Conservation (phyloP, 2,888 invertebrate genomes). For the Dichetophora obliterata region DNA sequence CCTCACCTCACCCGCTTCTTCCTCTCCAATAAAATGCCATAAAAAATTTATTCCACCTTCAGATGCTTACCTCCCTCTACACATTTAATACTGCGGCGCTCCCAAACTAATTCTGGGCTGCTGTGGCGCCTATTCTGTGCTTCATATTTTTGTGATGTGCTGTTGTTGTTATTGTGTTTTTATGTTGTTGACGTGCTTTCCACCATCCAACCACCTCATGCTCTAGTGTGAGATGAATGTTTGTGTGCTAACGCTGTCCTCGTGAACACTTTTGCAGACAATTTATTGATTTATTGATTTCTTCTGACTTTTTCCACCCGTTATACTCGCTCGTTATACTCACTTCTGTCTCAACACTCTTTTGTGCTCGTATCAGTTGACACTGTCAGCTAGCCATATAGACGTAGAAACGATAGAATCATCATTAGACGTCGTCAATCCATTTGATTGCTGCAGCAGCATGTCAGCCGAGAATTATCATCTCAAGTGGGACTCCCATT, state of each 20-base stretch:
- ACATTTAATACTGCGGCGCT: neutral
- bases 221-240: slow-evolving; percentile 6
- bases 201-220: neutral
- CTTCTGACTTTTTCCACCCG: slow-evolving; percentile 32
- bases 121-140: neutral
- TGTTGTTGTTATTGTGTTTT: slow-evolving; percentile 1
- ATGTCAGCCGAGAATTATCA: slow-evolving; percentile 83
- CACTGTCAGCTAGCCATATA: too few relatives aligned
- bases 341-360: neutral
- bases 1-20: neutral
- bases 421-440: neutral
- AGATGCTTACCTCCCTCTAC: neutral
- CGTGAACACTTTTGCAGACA: slow-evolving; percentile 38
- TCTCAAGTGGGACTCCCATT: slow-evolving; percentile 90
- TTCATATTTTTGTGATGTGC: neutral
- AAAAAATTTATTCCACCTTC: neutral
- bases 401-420: too few relatives aligned
- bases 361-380: too few relatives aligned
- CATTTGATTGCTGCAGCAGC: slow-evolving; percentile 25
- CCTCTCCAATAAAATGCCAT: neutral
- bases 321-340: neutral
- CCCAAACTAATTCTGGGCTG: neutral
- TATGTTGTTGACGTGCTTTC: neutral
- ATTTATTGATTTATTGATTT: slow-evolving; percentile 53
- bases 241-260: slow-evolving; percentile 34